Evolutionary conservation across 2,797 vertebrate species (phyloP), one percentile per base, ranked within the genome.

Genomic region (Acropternis orthonyx): DNA sequence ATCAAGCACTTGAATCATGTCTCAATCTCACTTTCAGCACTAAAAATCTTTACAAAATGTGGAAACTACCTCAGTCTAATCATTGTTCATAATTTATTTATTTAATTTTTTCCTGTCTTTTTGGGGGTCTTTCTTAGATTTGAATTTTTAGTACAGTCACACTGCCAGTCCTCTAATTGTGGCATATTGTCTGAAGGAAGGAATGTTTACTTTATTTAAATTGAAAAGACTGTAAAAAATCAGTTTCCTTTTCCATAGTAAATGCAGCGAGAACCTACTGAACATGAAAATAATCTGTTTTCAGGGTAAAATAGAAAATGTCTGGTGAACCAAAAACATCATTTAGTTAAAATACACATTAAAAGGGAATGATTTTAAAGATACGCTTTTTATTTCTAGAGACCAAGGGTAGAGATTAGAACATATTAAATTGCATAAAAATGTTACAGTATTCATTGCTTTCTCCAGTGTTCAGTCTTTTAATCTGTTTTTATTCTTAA

Each of bases 401-500:
- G 8, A 91, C 85, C 21, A 89, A 83, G 16, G 17, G 49, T 48
- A 68, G 32, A 91, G 75, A 91, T 94, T 89, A 89, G 36, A 91
- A 77, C 13, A 7, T 75, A 88, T 75, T 65, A 85, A 89, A 89
- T 34, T 81, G 39, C 73, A 89, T 78, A 68, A 65, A 89, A 89
- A 83, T 84, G 10, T 74, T 89, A 61, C 21, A 59, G 22, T 43
- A 32, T 68, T 93, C 74, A 71, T 37, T 80, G 10, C 43, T 83
- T 92, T 91, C 72, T 93, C 51, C 55, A 81, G 15, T 78, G 39
- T 88, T 89, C 66, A 69, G 17, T 66, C 69, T 92, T 93, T 92
- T 92, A 94, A 93, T 89, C 91, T 91, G 39, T 58, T 55, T 48
- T 92, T 92, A 89, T 71, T 55, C 54, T 95, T 94, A 78, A 83